Conservation (phyloP, 2,888 invertebrate genomes). For the Boloria euphrosyne region DNA sequence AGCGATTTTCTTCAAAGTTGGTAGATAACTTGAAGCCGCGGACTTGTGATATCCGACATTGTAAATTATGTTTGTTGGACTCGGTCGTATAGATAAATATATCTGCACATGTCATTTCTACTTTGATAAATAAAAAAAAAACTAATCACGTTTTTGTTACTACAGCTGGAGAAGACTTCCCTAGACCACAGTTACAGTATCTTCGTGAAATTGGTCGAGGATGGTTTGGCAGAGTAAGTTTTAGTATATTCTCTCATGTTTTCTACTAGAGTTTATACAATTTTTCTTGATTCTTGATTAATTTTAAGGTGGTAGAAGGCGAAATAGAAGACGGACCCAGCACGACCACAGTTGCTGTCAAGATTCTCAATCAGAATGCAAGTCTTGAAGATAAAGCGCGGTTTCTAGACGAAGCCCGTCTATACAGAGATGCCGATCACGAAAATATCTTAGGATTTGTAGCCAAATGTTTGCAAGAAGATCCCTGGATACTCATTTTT, state of each 20-base stretch:
- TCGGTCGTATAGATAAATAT: too few species aligned
- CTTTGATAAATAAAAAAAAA: not conserved
- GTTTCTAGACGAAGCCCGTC: conserved; percentile 89
- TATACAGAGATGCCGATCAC: conserved; percentile 87
- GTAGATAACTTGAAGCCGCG: too few species aligned
- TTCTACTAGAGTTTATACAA: not conserved
- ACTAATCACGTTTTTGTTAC: conserved; percentile 32
- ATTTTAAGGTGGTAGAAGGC: conserved; percentile 88
- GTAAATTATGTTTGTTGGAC: too few species aligned
- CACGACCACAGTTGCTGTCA: conserved; percentile 85
- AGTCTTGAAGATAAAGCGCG: conserved; percentile 88
- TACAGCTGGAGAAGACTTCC: conserved; percentile 83
- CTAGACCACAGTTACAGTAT: conserved; percentile 90
- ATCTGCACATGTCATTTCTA: too few species aligned
- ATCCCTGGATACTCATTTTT: conserved; percentile 89
- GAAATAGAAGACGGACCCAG: conserved; percentile 78
- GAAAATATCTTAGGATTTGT: conserved; percentile 87
- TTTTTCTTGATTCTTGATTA: not conserved
- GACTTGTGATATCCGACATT: too few species aligned
- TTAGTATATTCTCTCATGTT: not conserved
- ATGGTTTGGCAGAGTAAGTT: conserved; percentile 89
- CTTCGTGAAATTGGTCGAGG: conserved; percentile 91
- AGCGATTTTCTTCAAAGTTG: too few species aligned
- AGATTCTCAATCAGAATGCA: conserved; percentile 90
- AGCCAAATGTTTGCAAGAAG: conserved; percentile 89